Percentiles rank a stretch among this genome's conserved stretches.
phyloP scores from a whole-genome alignment of 2,888 invertebrate genomes.

The Agonopterix heracliana region DNA sequence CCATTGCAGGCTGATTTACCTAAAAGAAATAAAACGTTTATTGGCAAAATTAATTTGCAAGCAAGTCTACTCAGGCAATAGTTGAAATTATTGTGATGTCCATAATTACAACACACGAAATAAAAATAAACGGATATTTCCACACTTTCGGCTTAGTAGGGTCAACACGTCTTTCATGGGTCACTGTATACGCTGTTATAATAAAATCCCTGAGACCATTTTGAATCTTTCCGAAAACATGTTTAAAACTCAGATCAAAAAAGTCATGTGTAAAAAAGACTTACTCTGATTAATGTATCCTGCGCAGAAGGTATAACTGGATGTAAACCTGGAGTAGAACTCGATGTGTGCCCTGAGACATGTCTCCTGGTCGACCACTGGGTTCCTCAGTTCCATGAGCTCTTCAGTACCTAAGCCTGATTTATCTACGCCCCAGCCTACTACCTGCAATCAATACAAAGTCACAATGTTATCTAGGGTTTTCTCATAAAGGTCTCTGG shows the following conservation, averaged over 20 bases:
- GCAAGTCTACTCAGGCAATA: neutral
- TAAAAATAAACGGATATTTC: no score
- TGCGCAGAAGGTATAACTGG: constrained; percentile 72
- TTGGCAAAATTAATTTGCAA: constrained; percentile 29
- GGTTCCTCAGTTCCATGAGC: constrained; percentile 76
- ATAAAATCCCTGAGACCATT: no score
- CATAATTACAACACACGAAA: no score
- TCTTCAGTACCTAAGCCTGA: constrained; percentile 75
- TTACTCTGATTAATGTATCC: constrained; percentile 46
- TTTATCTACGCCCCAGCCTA: constrained; percentile 76
- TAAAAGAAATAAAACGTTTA: constrained; percentile 24
- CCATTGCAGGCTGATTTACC: constrained; percentile 77
- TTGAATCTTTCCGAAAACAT: no score
- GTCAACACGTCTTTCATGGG: no score
- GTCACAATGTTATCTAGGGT: no score
- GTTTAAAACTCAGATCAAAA: no score
- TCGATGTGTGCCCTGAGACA: constrained; percentile 77
- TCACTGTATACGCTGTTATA: no score
- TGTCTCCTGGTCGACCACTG: constrained; percentile 74
- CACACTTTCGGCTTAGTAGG: no score
- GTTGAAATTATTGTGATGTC: neutral
- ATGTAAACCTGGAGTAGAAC: constrained; percentile 76
- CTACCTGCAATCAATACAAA: constrained; percentile 44
- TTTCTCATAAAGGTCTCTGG: no score
- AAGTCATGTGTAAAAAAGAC: no score